Evolutionary conservation across 2,797 vertebrate genomes (phyloP).

Genomic region (Chelidonichthys spinosus): DNA sequence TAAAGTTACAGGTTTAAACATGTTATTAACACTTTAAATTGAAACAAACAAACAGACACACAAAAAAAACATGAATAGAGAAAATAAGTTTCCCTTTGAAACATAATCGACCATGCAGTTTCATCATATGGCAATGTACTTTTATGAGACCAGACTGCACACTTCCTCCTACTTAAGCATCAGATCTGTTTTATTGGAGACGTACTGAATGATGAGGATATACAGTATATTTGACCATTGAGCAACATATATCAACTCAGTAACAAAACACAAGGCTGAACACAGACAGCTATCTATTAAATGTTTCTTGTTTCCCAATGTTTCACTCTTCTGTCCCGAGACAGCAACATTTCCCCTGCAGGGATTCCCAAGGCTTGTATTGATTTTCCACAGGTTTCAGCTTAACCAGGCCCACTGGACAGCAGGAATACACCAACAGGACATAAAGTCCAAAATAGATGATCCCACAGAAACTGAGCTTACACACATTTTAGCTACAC

Average conservation of each 20-base stretch:
- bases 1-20: too few relatives aligned
- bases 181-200: not conserved
- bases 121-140: not conserved
- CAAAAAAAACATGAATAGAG: too few relatives aligned
- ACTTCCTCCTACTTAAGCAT: not conserved
- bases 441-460: conserved; percentile 52
- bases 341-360: conserved; percentile 40
- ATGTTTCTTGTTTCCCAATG: conserved; percentile 21
- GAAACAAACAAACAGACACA: too few relatives aligned
- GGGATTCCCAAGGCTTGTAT: conserved; percentile 42
- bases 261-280: conserved; percentile 1
- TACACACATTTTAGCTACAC: conserved; percentile 46
- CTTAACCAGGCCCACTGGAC: conserved; percentile 54
- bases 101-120: not conserved
- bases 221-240: not conserved
- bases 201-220: not conserved
- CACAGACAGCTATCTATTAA: conserved; percentile 18
- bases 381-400: conserved; percentile 61
- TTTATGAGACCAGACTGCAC: not conserved
- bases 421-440: conserved; percentile 40
- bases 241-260: not conserved
- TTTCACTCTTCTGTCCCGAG: conserved; percentile 36
- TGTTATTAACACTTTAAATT: too few relatives aligned
- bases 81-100: not conserved
- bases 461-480: conserved; percentile 50